Evolutionary conservation across 2,797 vertebrate genomes (phyloP).

Genomic region (Eulemur mongoz): DNA sequence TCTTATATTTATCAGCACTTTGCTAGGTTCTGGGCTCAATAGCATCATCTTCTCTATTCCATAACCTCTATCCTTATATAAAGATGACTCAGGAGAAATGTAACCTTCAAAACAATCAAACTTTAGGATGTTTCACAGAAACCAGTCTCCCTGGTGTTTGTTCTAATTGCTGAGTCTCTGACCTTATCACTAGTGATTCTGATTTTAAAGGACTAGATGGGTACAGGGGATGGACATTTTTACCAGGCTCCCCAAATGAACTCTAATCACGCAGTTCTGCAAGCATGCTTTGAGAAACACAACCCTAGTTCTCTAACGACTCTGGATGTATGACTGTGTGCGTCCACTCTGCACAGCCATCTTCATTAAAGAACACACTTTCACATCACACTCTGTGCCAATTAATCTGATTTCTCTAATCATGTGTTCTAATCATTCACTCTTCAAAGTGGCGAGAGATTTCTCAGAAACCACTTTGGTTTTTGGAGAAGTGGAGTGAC

Average conservation of each 20-base stretch:
- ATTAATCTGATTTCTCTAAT: constrained; percentile 72
- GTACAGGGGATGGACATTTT: background rate
- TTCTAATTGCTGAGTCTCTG: background rate
- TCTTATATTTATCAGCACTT: background rate
- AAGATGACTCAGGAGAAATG: background rate
- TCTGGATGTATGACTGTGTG: background rate
- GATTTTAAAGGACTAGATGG: background rate
- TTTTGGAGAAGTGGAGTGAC: constrained; percentile 37
- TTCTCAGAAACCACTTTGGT: constrained; percentile 73
- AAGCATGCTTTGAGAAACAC: background rate
- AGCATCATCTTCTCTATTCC: background rate
- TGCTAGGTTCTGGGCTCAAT: background rate
- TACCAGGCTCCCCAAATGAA: background rate
- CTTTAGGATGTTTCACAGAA: background rate
- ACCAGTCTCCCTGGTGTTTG: background rate
- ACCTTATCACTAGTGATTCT: background rate
- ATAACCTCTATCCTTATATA: background rate
- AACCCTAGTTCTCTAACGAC: background rate
- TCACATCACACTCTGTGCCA: constrained; percentile 49
- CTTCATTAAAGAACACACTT: constrained; percentile 40
- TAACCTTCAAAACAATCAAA: background rate
- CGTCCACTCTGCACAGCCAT: constrained; percentile 27
- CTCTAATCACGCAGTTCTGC: background rate
- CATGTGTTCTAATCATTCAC: constrained; percentile 55
- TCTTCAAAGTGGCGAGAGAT: constrained; percentile 68